Conservation (phyloP, 30 jellyfish, hydroid and myxozoan species). For the Turritopsis dohrnii region DNA sequence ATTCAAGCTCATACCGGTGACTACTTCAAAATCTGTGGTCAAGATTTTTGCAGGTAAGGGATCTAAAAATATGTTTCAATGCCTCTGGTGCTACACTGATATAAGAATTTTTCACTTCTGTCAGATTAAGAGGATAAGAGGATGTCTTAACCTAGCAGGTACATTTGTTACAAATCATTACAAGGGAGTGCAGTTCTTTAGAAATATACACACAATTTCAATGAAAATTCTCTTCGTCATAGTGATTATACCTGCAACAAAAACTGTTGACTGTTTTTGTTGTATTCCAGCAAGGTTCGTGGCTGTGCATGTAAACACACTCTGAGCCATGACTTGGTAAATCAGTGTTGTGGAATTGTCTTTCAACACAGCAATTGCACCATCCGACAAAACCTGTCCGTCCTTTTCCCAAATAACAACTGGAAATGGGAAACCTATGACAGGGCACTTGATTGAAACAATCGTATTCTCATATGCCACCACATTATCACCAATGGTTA, state of each 20-base stretch:
- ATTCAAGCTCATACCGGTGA: conserved; percentile 31
- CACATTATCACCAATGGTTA: conserved; percentile 36
- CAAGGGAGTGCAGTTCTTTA: background rate
- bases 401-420: conserved; percentile 54
- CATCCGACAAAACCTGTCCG: conserved; percentile 45
- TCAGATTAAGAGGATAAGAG: too few relatives aligned
- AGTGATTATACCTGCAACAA: background rate
- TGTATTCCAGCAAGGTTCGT: conserved; percentile 59
- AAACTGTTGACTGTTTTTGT: conserved; percentile 9
- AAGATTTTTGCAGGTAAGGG: conserved; percentile 36
- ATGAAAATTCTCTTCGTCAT: background rate
- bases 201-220: background rate
- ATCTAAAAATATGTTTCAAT: too few relatives aligned
- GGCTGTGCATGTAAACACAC: conserved; percentile 55
- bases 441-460: conserved; percentile 64
- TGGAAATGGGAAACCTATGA: conserved; percentile 68
- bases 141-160: too few relatives aligned
- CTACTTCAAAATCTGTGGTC: conserved; percentile 28
- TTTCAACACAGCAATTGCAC: conserved; percentile 28
- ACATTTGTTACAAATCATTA: background rate
- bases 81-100: too few relatives aligned
- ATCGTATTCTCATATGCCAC: conserved; percentile 59
- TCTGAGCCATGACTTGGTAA: conserved; percentile 32
- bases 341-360: conserved; percentile 42
- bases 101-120: too few relatives aligned